Evolutionary conservation across 2,113 vertebrate genomes (phyloP).

Genomic region (Rhegmatorhina hoffmannsi): DNA sequence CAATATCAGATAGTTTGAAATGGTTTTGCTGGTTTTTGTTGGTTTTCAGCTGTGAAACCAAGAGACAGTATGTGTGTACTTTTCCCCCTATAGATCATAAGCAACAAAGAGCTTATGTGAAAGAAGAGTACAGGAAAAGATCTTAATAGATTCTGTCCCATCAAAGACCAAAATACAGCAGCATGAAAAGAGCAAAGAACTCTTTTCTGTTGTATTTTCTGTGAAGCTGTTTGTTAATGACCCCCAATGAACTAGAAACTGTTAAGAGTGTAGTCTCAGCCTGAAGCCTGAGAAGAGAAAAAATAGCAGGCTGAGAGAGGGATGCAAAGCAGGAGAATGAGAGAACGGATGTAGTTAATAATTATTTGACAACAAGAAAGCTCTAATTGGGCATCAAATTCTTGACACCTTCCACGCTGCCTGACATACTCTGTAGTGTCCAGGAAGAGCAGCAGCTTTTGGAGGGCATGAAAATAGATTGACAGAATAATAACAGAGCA

Average conservation of each 20-base stretch:
- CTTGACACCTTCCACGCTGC: not conserved
- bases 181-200: conserved; percentile 24
- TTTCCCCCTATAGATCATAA: not conserved
- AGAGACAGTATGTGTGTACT: not conserved
- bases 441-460: not conserved
- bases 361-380: not conserved
- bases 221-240: conserved; percentile 43
- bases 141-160: conserved; percentile 17
- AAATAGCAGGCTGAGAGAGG: not conserved
- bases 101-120: conserved; percentile 18
- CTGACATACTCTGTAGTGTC: not conserved
- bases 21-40: not conserved
- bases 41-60: not conserved
- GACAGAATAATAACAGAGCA: not conserved
- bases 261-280: not conserved
- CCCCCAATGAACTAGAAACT: conserved; percentile 35
- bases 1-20: not conserved
- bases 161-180: conserved; percentile 6
- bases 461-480: not conserved
- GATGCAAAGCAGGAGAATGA: not conserved
- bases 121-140: not conserved
- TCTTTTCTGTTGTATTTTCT: not conserved
- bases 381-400: not conserved
- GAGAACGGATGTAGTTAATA: not conserved
- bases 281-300: not conserved